Evolutionary conservation across 2,797 vertebrate genomes (phyloP), one percentile per base, ranked within the genome.

Genomic region (Eurystomus glaucurus): DNA sequence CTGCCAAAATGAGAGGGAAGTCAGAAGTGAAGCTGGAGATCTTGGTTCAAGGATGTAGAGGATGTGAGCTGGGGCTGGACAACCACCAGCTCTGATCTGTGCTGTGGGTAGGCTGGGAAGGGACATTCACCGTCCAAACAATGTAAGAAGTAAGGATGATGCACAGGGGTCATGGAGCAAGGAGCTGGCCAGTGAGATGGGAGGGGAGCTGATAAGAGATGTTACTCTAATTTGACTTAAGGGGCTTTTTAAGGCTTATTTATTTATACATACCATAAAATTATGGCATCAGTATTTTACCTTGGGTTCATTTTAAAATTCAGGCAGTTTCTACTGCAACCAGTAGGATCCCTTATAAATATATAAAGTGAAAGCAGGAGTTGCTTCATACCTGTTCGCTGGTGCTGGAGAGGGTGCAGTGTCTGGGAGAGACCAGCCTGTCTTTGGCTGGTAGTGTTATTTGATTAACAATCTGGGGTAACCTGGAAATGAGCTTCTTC

Each of bases 1-100:
- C 94, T 92, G 85, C 90, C 90, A 97, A n/a, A 95, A 70, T 3
- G 31, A 93, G 85, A 95, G 75, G 33, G 48, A 89, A 2, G 45
- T 91, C 83, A 79, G 65, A 62, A 92, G 43, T 57, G 64, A 39
- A 95, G 77, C 62, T 0, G 2, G 0, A 43, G 66, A 88, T 85
- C 41, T 70, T 66, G 74, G 80, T 62, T 85, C 51, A 79, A 70
- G 90, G 85, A 76, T 75, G 45, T 29, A 61, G 75, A 77, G 94
- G 80, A 74, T 46, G 51, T 31, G 66, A 92, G 33, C 54, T 14
- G 10, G 52, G 41, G 35, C 65, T 72, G 88, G 79, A 35, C 19
- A 76, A 11, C 52, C 70, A 76, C 64, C 33, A 80, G 68, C 58
- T 83, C 64, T 9, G 6, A 15, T 46, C 43, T 52, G 51, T 4